These are phyloP conservation scores for Sula dactylatra DNA, from an alignment of 2,113 vertebrate species.

Conservation along the genomic window DNA sequence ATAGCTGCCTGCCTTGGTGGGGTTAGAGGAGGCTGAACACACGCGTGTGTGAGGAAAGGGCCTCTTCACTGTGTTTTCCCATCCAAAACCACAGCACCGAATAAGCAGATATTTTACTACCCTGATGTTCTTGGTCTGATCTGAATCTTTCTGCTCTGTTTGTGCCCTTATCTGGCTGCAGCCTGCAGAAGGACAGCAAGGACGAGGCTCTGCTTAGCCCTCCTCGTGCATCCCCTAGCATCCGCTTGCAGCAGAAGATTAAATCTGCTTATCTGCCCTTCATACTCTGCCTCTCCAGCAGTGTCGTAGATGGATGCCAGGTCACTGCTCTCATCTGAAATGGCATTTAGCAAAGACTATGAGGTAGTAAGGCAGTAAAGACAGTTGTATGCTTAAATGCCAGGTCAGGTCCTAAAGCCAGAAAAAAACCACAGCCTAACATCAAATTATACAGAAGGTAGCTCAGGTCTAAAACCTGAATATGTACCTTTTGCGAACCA, in stretches of 20 bases:
- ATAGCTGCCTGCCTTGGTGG: rapidly evolving
- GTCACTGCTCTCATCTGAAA: not conserved
- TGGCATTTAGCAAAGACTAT: not conserved
- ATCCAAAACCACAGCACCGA: not conserved
- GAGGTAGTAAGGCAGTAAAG: not conserved
- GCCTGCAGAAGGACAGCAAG: not conserved
- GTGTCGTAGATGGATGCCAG: not conserved
- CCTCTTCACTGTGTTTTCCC: not conserved
- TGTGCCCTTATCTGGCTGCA: not conserved
- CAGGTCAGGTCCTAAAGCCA: not conserved
- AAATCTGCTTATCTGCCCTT: not conserved
- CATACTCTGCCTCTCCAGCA: not conserved
- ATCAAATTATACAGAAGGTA: not conserved
- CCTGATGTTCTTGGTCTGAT: not conserved
- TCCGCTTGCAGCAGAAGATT: not conserved
- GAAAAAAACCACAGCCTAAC: not conserved
- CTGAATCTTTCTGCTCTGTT: not conserved
- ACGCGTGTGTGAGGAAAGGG: not conserved
- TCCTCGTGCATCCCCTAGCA: rapidly evolving
- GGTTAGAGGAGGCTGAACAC: not conserved
- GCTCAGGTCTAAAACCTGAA: not conserved
- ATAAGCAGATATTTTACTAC: not conserved
- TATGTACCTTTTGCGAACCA: not conserved
- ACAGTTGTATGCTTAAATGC: not conserved
- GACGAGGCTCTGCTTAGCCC: not conserved